Evolutionary conservation across 2,888 invertebrate genomes (phyloP).

Genomic region (Tenthredo livida): DNA sequence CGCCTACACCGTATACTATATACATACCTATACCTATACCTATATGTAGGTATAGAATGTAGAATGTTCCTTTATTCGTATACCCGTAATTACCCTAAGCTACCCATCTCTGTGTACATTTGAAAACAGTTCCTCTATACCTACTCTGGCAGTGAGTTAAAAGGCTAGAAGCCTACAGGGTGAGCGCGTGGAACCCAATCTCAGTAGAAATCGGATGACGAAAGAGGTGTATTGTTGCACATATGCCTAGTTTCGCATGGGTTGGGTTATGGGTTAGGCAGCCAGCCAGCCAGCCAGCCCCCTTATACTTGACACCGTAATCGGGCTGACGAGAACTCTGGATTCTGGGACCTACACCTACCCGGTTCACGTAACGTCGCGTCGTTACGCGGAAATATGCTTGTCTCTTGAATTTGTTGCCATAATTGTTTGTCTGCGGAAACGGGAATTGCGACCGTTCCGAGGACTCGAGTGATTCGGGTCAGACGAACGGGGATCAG

Average conservation of each 20-base stretch:
- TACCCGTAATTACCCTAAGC: no score
- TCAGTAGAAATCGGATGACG: no score
- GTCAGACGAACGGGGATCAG: not conserved
- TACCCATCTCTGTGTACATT: no score
- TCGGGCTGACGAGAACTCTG: not conserved
- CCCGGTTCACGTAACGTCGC: not conserved
- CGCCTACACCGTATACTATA: no score
- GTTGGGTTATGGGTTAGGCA: not conserved
- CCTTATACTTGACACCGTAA: not conserved
- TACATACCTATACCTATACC: no score
- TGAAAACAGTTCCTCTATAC: no score
- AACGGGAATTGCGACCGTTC: constrained; percentile 1
- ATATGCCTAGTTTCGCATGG: not conserved
- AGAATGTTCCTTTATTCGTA: no score
- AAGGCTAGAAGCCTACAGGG: not conserved
- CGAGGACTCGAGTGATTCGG: not conserved
- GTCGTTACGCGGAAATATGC: not conserved
- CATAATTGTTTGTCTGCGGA: not conserved
- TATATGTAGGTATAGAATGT: no score
- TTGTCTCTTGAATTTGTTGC: not conserved
- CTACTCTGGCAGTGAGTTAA: no score
- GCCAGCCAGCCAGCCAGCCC: not conserved
- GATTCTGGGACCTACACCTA: not conserved
- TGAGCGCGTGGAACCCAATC: no score
- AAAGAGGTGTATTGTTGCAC: no score